Evolutionary conservation across 2,113 vertebrate species (phyloP).

Genomic region (Procavia capensis): DNA sequence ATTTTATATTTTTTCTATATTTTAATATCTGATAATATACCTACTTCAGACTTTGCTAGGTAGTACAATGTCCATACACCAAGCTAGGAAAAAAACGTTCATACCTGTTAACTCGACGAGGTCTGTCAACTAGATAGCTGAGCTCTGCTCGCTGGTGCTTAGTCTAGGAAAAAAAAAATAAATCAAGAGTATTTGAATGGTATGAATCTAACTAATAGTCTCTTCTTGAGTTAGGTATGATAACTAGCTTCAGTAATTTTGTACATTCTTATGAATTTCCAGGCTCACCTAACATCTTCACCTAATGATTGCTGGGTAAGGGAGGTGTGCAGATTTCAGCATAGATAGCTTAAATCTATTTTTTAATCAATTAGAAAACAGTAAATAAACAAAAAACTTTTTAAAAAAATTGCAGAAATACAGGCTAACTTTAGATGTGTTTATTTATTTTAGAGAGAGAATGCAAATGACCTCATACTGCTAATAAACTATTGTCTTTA

Average conservation of each 20-base stretch:
- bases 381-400: background rate
- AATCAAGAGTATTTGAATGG: constrained; percentile 79
- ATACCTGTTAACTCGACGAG: constrained; percentile 98
- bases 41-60: constrained; percentile 19
- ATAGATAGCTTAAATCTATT: background rate
- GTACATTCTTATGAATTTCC: constrained; percentile 14
- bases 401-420: background rate
- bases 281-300: background rate
- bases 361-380: background rate
- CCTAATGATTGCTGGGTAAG: background rate
- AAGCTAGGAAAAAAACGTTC: constrained; percentile 42
- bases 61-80: background rate
- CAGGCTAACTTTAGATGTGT: constrained; percentile 13
- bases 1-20: background rate
- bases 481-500: background rate
- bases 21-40: background rate
- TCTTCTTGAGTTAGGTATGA: background rate
- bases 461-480: background rate
- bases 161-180: constrained; percentile 91
- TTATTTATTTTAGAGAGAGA: background rate
- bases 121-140: constrained; percentile 99
- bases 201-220: constrained; percentile 56
- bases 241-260: constrained; percentile 10
- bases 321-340: background rate
- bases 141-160: constrained; percentile 98